These are phyloP conservation scores for Prinia subflava DNA, from an alignment of 2,113 vertebrate genomes.

Conservation along the genomic window DNA sequence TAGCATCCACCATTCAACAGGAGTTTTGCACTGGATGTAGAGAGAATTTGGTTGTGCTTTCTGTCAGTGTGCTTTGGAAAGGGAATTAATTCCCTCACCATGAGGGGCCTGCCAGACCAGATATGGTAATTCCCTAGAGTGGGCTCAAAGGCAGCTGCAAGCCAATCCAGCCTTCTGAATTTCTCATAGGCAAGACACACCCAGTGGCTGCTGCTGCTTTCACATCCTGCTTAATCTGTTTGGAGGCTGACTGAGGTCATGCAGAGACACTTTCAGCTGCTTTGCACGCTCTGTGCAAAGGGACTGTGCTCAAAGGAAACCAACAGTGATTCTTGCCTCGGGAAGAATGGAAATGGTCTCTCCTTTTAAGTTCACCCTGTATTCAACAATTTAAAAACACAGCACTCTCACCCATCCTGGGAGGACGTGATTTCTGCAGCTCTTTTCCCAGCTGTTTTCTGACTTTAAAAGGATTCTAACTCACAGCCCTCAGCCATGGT, in stretches of 20 bases:
- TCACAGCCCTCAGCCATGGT: neutral
- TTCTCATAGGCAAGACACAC: neutral
- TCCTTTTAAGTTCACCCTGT: neutral
- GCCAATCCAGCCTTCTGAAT: neutral
- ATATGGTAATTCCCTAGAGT: neutral
- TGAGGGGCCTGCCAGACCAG: neutral
- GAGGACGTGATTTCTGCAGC: neutral
- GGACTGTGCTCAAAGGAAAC: slow-evolving; percentile 13
- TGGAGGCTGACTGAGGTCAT: slow-evolving; percentile 33
- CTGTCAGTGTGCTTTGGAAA: neutral
- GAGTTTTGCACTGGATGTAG: neutral
- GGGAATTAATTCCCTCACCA: neutral
- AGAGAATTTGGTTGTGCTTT: neutral
- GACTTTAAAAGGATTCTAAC: neutral
- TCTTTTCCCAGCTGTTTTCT: neutral
- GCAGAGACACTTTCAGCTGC: slow-evolving; percentile 11
- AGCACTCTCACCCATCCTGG: neutral
- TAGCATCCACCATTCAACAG: neutral
- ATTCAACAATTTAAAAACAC: slow-evolving; percentile 8
- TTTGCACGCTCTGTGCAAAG: slow-evolving; percentile 38
- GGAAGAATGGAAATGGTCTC: slow-evolving; percentile 28
- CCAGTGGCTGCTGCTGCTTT: neutral
- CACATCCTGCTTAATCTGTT: neutral
- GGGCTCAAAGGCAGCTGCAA: neutral
- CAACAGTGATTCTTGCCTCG: slow-evolving; percentile 1